Conservation (phyloP, 2,797 vertebrate genomes). For the Labroides dimidiatus region DNA sequence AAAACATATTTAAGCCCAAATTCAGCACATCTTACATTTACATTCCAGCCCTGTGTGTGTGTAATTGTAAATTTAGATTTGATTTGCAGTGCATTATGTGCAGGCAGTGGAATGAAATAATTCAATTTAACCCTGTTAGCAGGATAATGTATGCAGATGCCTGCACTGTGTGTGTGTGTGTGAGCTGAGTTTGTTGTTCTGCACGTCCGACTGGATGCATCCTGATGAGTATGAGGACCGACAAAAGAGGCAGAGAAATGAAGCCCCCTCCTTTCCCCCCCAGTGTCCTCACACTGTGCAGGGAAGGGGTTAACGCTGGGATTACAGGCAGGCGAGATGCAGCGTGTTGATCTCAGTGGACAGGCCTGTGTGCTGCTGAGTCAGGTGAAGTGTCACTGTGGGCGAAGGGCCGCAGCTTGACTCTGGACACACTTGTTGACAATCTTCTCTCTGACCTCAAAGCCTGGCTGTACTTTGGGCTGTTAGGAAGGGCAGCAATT, state of each 20-base stretch:
- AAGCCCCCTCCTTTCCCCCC: not conserved
- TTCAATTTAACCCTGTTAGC: slow-evolving; percentile 30
- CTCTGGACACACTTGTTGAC: slow-evolving; percentile 76
- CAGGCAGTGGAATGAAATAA: slow-evolving; percentile 7
- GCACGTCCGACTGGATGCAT: slow-evolving; percentile 14
- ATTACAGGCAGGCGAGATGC: slow-evolving; percentile 50
- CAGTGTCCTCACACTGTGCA: not conserved
- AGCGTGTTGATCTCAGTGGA: slow-evolving; percentile 76
- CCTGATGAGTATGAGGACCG: slow-evolving; percentile 55
- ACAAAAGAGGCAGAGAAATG: slow-evolving; percentile 33
- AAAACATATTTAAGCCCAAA: slow-evolving; percentile 12
- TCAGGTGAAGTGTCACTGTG: slow-evolving; percentile 75
- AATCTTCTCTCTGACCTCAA: slow-evolving; percentile 59
- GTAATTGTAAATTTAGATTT: slow-evolving; percentile 30
- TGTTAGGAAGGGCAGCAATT: slow-evolving; percentile 67
- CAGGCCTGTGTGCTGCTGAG: slow-evolving; percentile 74
- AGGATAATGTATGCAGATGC: slow-evolving; percentile 28
- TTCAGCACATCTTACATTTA: slow-evolving; percentile 15
- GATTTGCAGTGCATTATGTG: slow-evolving; percentile 15
- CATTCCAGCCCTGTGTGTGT: not conserved
- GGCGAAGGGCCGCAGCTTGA: slow-evolving; percentile 69
- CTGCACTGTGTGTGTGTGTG: not conserved
- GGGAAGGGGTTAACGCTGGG: slow-evolving; percentile 54
- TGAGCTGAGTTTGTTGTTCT: slow-evolving; percentile 22
- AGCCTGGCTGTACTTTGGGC: slow-evolving; percentile 64